Evolutionary conservation across 1,140 invertebrate species (phyloP).

Genomic region (Apis florea): DNA sequence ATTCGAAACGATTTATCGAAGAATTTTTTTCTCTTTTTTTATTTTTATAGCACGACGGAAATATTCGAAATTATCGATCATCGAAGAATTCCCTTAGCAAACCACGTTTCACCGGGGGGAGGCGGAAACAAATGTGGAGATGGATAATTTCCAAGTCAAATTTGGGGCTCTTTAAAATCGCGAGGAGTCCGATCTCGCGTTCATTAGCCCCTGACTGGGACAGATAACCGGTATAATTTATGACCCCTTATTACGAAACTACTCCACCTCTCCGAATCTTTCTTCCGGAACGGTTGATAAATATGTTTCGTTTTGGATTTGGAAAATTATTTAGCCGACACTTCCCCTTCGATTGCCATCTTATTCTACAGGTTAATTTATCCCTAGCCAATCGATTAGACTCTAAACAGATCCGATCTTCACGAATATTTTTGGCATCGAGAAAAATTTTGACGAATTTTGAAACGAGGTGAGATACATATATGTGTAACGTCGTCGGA

Average conservation of each 20-base stretch:
- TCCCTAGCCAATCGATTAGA: background rate
- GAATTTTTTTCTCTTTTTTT: too few relatives aligned
- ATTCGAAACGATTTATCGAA: background rate
- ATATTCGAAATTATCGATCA: background rate
- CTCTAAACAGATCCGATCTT: too few relatives aligned
- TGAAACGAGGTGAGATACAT: too few relatives aligned
- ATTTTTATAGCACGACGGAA: too few relatives aligned
- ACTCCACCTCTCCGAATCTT: background rate
- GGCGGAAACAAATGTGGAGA: background rate
- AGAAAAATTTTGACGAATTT: background rate
- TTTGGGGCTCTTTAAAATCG: conserved; percentile 3
- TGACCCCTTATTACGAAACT: conserved; percentile 19
- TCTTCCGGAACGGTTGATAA: conserved; percentile 11
- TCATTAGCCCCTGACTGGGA: conserved; percentile 19
- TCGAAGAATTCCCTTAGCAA: background rate
- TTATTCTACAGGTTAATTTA: background rate
- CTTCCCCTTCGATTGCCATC: background rate
- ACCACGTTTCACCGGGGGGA: too few relatives aligned
- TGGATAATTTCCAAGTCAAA: conserved; percentile 26
- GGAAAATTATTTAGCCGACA: background rate
- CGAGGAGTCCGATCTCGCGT: background rate
- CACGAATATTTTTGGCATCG: background rate
- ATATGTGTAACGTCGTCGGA: too few relatives aligned
- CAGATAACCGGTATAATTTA: conserved; percentile 25
- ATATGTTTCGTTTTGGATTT: background rate